Base-by-base conservation (phyloP, 2,888 invertebrate species). In the Meloe dianella region DNA sequence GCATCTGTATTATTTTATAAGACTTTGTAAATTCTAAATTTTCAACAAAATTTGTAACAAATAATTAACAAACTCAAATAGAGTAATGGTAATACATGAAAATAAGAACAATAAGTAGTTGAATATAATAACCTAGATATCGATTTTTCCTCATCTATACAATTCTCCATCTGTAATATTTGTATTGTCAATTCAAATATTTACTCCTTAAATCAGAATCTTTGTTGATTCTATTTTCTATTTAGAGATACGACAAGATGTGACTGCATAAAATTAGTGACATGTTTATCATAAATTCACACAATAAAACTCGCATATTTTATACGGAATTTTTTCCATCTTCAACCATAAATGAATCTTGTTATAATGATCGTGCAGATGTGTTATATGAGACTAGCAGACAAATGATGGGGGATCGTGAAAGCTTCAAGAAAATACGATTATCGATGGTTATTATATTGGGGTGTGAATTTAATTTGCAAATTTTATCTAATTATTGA, bases 101-200 rank as follows among this genome's bases (percentile, higher is more conserved):
- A 22, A 51, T 51, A 22, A 2, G 22, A 51, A 12, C 10, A 3
- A 12, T 24, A 14, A 12, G 1, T 54, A 22, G 20, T 9, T 47
- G 2, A 24, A 54, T 24, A 24, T 12, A n/a, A n/a, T n/a, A 12
- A 24, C 14, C 22, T 4, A 24, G 10, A 20, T 24, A 54, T 54
- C 12, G 24, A 54, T 24, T 54, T 24, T 54, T 24, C 12, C 20
- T 8, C 1, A 8, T 20, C 47, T 8, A 54, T 54, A 54, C 54
- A 54, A 24, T 22, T 14, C 24, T 24, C 54, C 5, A 6, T 24
- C 14, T 12, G 54, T 54, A 54, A 54, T 54, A 54, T 54, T 54
- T 54, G 54, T 54, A 54, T 24, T 24, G 54, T 6, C 54, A 54
- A 10, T 54, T 54, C 54, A 54, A 54, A 54, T 54, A 54, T 54